These are phyloP conservation scores for Leuciscus idus DNA, from an alignment of 2,113 vertebrate genomes.

Conservation along the genomic window DNA sequence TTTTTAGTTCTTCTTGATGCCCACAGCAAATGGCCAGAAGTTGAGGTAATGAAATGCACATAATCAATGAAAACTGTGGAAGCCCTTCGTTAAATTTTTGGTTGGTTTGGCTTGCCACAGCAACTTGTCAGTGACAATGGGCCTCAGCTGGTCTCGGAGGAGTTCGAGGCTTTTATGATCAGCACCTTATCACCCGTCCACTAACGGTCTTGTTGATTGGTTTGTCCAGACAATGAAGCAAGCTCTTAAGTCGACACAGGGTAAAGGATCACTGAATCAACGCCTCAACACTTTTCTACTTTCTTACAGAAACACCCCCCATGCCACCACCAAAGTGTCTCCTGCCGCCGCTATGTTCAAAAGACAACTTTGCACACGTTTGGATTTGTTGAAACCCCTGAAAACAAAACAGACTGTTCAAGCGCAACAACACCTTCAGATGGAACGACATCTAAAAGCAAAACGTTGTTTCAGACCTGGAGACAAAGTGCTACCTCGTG, in stretches of 20 bases:
- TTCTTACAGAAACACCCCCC: slow-evolving; percentile 24
- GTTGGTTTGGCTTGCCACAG: slow-evolving; percentile 9
- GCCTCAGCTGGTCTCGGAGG: slow-evolving; percentile 25
- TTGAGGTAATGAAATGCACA: slow-evolving; percentile 6
- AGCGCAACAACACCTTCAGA: slow-evolving; percentile 11
- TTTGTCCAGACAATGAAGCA: slow-evolving; percentile 50
- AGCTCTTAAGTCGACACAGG: slow-evolving; percentile 11
- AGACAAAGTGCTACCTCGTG: slow-evolving; percentile 37
- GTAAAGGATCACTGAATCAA: slow-evolving; percentile 8
- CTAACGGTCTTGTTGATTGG: slow-evolving; percentile 7
- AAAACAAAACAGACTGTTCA: neutral
- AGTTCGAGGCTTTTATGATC: slow-evolving; percentile 36
- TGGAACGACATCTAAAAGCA: neutral
- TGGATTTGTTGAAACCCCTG: slow-evolving; percentile 41
- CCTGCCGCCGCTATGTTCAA: slow-evolving; percentile 22
- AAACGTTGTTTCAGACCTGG: slow-evolving; percentile 24
- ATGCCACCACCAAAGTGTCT: slow-evolving; percentile 42
- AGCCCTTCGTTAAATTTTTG: slow-evolving; percentile 6
- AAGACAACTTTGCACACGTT: slow-evolving; percentile 5
- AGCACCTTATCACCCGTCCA: slow-evolving; percentile 6
- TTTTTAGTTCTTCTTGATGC: neutral
- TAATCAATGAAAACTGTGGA: slow-evolving; percentile 11
- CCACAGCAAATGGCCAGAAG: slow-evolving; percentile 40
- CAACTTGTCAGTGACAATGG: slow-evolving; percentile 48
- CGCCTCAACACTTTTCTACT: slow-evolving; percentile 21